phyloP scores from a whole-genome alignment of 2,888 invertebrate genomes.

The Parasteatoda lunata region DNA sequence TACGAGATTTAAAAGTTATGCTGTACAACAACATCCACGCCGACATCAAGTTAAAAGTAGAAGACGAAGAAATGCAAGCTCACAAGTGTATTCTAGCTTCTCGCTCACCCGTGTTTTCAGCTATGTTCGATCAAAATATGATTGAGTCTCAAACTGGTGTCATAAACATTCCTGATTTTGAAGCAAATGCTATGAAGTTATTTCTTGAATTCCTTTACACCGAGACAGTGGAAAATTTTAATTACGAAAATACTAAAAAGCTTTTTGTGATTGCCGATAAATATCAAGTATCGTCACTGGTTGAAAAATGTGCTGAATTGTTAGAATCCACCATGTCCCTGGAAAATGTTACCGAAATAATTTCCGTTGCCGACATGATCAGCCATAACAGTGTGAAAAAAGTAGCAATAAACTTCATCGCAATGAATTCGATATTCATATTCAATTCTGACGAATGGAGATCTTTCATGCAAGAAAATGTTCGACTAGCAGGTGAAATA shows the following conservation, averaged over 20 bases:
- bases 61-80: neutral
- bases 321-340: neutral
- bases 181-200: neutral
- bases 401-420: neutral
- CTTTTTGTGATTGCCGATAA: neutral
- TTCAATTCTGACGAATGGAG: too few relatives aligned
- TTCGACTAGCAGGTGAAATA: too few relatives aligned
- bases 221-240: neutral
- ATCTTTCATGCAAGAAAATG: too few relatives aligned
- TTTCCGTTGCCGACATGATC: neutral
- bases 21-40: neutral
- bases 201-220: slow-evolving; percentile 8
- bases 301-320: neutral
- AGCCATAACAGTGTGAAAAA: neutral
- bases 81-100: slow-evolving; percentile 8
- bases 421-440: neutral
- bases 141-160: neutral
- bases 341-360: neutral
- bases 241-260: neutral
- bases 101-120: slow-evolving; percentile 4
- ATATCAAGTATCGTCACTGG: neutral
- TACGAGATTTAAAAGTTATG: neutral
- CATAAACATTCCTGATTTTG: neutral
- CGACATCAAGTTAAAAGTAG: neutral
- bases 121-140: neutral